Evolutionary conservation across 2,797 vertebrate species (phyloP), one percentile per base, ranked within the genome.

Genomic region (Hydrocynus forskahlii): DNA sequence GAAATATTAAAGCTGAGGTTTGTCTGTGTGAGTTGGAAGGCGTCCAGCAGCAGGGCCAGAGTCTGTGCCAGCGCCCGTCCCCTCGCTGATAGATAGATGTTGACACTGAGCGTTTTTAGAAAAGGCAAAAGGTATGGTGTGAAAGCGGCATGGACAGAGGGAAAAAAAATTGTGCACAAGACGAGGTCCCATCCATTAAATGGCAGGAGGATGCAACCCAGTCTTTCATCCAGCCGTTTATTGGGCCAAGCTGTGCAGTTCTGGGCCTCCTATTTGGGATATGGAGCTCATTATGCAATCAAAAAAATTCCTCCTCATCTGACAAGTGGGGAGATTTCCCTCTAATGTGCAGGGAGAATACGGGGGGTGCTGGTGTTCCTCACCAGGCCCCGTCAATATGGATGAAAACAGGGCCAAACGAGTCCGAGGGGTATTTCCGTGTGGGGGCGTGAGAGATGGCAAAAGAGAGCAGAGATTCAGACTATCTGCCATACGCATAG

Each of bases 211-310:
- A 75, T 59, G 88, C 83, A 74, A 88, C 84, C 66, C 19, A 7
- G 85, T 57, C 89, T 89, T 89, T 83, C 84, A 84, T 90, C 83
- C 87, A 82, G 84, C 69, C 21, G 84, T 69, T 84, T 87, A 82
- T 72, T 69, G 81, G 79, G 78, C 81, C 43, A 85, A 83, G 88
- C 87, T 88, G 86, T 45, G 80, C 14, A 38, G 84, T 83, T 87
- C 71, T 80, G 66, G 80, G 75, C 89, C 79, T 79, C 78, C 84
- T 80, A 83, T 87, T 87, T 83, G 85, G 71, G 76, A 85, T 0
- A 70, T 83, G 38, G 66, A 91, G 87, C 88, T 87, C 87, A 88
- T 89, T 88, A 90, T 70, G 81, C 80, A 89, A 91, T 84, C 85
- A 86, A 90, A 89, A 79, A 84, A 86, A 76, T 59, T 48, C 81